phyloP scores from a whole-genome alignment of 2,888 invertebrate species.

The Vanessa cardui region DNA sequence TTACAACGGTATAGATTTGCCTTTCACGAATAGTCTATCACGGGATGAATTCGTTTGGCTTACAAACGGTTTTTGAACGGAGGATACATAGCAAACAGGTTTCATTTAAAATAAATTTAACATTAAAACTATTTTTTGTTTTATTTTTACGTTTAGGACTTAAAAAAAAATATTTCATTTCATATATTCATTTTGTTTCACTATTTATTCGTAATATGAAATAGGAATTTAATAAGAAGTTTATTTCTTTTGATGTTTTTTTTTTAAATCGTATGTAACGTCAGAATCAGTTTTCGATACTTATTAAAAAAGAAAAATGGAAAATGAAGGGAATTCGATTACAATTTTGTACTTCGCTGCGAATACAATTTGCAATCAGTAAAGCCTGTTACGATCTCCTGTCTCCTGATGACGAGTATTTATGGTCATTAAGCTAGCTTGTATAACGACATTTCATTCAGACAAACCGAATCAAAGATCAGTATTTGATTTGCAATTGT shows the following conservation, averaged over 20 bases:
- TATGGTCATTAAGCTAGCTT: constrained; percentile 11
- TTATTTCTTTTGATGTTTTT: too few species aligned
- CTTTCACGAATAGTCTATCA: constrained; percentile 18
- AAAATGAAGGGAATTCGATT: constrained; percentile 48
- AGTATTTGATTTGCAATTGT: too few species aligned
- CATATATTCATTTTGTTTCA: too few species aligned
- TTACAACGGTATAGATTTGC: constrained; percentile 34
- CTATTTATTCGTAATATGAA: too few species aligned
- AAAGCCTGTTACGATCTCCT: constrained; percentile 59
- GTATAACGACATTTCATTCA: constrained; percentile 2
- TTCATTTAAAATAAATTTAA: too few species aligned
- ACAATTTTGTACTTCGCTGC: constrained; percentile 70
- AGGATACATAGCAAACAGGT: neutral
- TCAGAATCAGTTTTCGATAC: neutral
- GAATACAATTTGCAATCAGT: constrained; percentile 77
- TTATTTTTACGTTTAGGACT: too few species aligned
- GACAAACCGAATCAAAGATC: too few species aligned
- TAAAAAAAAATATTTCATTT: too few species aligned
- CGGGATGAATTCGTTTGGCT: constrained; percentile 11
- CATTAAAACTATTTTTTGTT: too few species aligned
- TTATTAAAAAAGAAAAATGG: neutral
- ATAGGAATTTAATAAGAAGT: neutral
- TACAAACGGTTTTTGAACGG: constrained; percentile 15
- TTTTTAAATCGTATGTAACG: neutral
- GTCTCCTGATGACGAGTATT: constrained; percentile 23